Base-by-base conservation (phyloP, 2,888 invertebrate genomes). In the Agrochola circellaris region DNA sequence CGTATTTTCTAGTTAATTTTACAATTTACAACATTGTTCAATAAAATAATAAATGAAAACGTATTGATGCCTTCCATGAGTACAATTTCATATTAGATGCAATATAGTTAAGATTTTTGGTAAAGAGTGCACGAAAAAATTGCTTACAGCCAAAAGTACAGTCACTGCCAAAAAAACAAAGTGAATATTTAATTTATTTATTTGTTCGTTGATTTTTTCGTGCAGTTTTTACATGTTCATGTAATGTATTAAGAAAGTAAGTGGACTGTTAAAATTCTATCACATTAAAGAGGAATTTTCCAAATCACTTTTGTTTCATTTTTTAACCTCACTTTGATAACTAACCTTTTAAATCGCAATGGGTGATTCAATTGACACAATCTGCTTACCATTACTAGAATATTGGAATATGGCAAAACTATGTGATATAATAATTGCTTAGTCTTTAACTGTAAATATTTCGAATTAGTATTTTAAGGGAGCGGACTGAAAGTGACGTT, bases 191-290 rank as follows among this genome's bases (percentile, higher is more conserved):
- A 77, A 79, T 86, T 83, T 80, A 87, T 87, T 87, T 79, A 89
- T 85, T 60, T 69, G 80, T 71, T 60, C 64, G 48, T 51, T 45
- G 7, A 51, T 82, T 82, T 81, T 89, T 90, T 89, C 88, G 85
- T 90, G 90, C 87, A 78, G 20, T 75, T 86, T 82, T 81, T 80
- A 77, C 82, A 77, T 84, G 88, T 89, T 89, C 81, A 89, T 87
- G 85, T 81, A 88, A 86, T 89, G 88, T 91, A 87, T 86, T 92
- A 90, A 91, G 84, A 90, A 91, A 82, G 95, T 96, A 95, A 96
- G 95, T 95, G 95, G 95, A 96, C 94, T 96, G 96, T 96, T 95
- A 90, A 94, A 95, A 93, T 95, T 95, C 89, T 94, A 94, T 95
- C 95, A 95, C 94, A 95, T 94, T 95, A 96, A 96, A 95, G 80